phyloP scores from a whole-genome alignment of 2,888 invertebrate species.

The Pollenia angustigena region DNA sequence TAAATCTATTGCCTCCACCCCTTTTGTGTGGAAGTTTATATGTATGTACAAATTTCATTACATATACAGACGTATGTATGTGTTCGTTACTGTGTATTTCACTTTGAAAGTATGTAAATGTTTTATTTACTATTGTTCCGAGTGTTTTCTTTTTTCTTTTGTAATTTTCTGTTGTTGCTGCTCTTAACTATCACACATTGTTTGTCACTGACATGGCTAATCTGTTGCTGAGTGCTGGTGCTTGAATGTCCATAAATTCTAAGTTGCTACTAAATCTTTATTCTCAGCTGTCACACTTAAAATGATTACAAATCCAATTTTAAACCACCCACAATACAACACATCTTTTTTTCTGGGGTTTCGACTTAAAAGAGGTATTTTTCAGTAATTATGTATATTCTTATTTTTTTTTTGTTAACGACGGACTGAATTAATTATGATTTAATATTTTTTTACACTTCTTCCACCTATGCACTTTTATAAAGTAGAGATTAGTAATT shows the following conservation, averaged over 20 bases:
- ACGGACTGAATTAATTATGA: not conserved
- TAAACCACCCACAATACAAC: slow-evolving; percentile 28
- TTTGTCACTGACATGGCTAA: slow-evolving; percentile 62
- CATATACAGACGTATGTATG: not conserved
- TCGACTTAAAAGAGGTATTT: not conserved
- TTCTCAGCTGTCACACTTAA: slow-evolving; percentile 36
- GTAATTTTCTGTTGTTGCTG: slow-evolving; percentile 12
- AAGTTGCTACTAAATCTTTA: slow-evolving; percentile 35
- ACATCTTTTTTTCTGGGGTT: not conserved
- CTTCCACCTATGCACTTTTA: not conserved
- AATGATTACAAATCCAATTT: slow-evolving; percentile 41
- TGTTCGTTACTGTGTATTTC: slow-evolving; percentile 15
- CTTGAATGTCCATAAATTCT: slow-evolving; percentile 54
- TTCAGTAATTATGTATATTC: not conserved
- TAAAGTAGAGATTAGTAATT: not conserved
- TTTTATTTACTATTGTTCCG: slow-evolving; percentile 71
- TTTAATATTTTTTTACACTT: slow-evolving; percentile 1
- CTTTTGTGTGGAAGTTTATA: not conserved
- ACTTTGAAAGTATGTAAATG: slow-evolving; percentile 58
- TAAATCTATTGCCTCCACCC: slow-evolving; percentile 29
- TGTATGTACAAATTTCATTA: not conserved
- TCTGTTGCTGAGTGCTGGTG: slow-evolving; percentile 60
- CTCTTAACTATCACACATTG: slow-evolving; percentile 54
- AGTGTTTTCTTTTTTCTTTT: slow-evolving; percentile 27
- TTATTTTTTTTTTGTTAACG: not conserved